Evolutionary conservation across 1,140 invertebrate species (phyloP), one percentile per base, ranked within the genome.

Genomic region (Nixonia krombeini): DNA sequence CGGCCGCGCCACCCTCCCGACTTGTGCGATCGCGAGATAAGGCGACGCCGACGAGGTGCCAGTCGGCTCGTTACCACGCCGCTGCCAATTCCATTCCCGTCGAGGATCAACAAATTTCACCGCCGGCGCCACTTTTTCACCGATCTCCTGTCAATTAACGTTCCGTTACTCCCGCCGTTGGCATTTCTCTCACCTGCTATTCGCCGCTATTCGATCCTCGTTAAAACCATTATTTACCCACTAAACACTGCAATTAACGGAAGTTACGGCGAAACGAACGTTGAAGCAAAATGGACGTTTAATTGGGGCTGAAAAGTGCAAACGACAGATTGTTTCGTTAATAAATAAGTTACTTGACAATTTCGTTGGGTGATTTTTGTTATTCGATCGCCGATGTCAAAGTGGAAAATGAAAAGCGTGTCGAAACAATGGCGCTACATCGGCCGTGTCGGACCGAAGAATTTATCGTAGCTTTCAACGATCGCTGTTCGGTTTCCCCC

Each of bases 401-500:
- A 12, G 33, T 12, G 4, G 13, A 37, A 37, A 37, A 37, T 37
- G 10, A 15, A n/a, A n/a, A n/a, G n/a, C n/a, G n/a, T n/a, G n/a
- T 16, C 10, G 15, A 37, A 37, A 37, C 33, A 37, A 37, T 7
- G 4, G 12, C 15, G 33, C 33, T 7, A 37, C 9, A 37, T 37
- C 15, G 15, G 1, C 12, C 33, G 7, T 15, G 13, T 37, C 33
- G 12, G 10, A 2, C 9, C 15, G 12, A 15, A 15, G 33, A 37
- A 37, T 37, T 37, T 6, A 37, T 12, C 15, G 33, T 37, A 4
- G 33, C 33, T 37, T 37, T 37, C 12, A 15, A 15, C 29, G 8
- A 31, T 31, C 8, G 29, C 9, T 31, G 17, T 13, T 21, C 49
- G 41, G 33, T 40, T 44, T 53, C 58, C 42, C 35, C n/a, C 40